A percentile compares a stretch with the other conserved stretches of the same genome.
Evolutionary conservation across 2,113 vertebrate genomes (phyloP).

Genomic region (Phainopepla nitens): DNA sequence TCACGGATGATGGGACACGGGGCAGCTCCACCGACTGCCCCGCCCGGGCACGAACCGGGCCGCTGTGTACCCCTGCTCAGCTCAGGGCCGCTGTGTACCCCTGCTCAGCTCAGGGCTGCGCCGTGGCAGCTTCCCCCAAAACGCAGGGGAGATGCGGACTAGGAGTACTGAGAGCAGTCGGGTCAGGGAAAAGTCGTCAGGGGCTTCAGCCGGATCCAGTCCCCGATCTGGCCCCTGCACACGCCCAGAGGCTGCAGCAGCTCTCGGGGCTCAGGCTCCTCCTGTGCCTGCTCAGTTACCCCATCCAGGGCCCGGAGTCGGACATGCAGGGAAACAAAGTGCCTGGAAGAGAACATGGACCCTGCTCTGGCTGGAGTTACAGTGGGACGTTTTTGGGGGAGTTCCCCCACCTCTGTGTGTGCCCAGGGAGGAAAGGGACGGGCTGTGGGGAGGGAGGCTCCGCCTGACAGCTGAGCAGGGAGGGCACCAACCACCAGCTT

Average conservation of each 20-base stretch:
- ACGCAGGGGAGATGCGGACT: fast-evolving
- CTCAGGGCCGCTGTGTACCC: fast-evolving
- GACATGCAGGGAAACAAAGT: fast-evolving
- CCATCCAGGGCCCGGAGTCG: no score
- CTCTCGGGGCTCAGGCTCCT: neutral
- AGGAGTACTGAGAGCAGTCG: neutral
- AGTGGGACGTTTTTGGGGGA: fast-evolving
- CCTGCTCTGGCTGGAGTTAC: neutral
- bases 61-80: neutral
- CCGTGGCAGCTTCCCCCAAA: fast-evolving
- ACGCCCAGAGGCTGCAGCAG: fast-evolving
- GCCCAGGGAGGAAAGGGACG: neutral
- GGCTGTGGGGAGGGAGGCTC: neutral
- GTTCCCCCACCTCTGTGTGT: fast-evolving
- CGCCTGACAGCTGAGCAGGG: neutral
- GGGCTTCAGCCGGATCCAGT: neutral
- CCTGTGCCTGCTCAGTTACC: fast-evolving
- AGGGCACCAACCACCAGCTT: neutral
- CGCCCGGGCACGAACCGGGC: fast-evolving
- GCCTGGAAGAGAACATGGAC: fast-evolving
- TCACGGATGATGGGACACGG: neutral
- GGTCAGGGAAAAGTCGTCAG: neutral
- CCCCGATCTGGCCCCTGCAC: fast-evolving
- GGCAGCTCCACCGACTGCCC: neutral
- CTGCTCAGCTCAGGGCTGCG: fast-evolving